Percentiles rank a stretch among this genome's conserved stretches.
Evolutionary conservation across 2,888 invertebrate genomes (phyloP).

Genomic region (Amblyjoppa proteus): DNA sequence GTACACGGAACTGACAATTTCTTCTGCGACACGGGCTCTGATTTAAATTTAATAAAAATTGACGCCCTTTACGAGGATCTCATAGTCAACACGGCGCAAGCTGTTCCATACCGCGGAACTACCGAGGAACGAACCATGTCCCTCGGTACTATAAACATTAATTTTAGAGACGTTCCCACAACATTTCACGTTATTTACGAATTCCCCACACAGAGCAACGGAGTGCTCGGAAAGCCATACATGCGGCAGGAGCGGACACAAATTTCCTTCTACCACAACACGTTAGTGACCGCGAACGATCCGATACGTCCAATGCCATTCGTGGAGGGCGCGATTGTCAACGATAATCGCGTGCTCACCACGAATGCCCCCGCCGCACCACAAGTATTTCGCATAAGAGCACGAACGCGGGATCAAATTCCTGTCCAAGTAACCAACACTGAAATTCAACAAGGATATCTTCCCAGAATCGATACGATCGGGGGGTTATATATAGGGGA

Average conservation of each 20-base stretch:
- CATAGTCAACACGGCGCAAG: no score
- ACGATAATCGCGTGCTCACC: no score
- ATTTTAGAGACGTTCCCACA: neutral
- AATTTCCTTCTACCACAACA: neutral
- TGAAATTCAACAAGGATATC: neutral
- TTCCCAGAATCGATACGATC: neutral
- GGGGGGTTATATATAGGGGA: neutral
- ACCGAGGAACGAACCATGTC: no score
- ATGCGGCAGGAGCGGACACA: neutral
- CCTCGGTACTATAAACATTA: neutral
- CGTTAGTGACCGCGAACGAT: neutral
- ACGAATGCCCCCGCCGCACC: no score
- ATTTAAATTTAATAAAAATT: neutral
- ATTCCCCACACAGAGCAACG: neutral
- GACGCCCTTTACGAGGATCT: no score
- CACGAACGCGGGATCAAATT: neutral
- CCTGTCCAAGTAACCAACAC: neutral
- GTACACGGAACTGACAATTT: neutral
- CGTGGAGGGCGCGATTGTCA: neutral
- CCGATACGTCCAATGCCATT: neutral
- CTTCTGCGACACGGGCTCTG: neutral
- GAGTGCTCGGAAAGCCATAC: neutral
- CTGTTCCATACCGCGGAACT: no score
- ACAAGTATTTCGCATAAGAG: no score
- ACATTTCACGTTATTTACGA: no score